phyloP scores from a whole-genome alignment of 2,888 invertebrate genomes.

The Microplitis deprimator region DNA sequence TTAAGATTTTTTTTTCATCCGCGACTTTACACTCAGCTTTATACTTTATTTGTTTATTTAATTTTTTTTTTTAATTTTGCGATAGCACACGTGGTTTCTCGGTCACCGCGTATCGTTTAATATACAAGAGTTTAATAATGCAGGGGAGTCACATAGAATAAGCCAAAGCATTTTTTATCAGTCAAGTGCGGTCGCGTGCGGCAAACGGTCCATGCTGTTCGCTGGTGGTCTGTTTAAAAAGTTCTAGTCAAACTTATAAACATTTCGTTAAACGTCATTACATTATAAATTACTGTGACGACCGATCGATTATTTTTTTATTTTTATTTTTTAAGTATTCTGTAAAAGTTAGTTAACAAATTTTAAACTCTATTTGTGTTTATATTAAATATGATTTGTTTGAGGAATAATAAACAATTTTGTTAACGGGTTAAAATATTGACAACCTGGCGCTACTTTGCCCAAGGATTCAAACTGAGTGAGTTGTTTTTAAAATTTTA shows the following conservation, averaged over 20 bases:
- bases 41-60: no score
- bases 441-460: constrained; percentile 70
- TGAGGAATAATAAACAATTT: neutral
- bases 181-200: constrained; percentile 66
- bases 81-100: constrained; percentile 37
- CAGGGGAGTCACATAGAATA: constrained; percentile 39
- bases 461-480: constrained; percentile 62
- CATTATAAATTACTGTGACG: neutral
- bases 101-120: constrained; percentile 23
- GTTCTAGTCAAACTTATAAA: constrained; percentile 26
- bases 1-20: neutral
- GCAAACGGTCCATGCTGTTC: constrained; percentile 54
- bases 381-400: neutral
- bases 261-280: neutral
- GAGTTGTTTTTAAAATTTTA: constrained; percentile 55
- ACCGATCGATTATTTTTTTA: neutral
- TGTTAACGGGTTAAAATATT: constrained; percentile 53
- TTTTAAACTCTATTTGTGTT: neutral
- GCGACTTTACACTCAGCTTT: neutral
- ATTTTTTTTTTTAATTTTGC: neutral
- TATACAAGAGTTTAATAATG: constrained; percentile 26
- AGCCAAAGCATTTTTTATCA: constrained; percentile 59
- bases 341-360: no score
- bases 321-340: neutral
- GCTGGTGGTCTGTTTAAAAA: constrained; percentile 10